These are phyloP conservation scores for Leptopilina clavipes DNA, from an alignment of 1,140 invertebrate species.

Conservation along the genomic window DNA sequence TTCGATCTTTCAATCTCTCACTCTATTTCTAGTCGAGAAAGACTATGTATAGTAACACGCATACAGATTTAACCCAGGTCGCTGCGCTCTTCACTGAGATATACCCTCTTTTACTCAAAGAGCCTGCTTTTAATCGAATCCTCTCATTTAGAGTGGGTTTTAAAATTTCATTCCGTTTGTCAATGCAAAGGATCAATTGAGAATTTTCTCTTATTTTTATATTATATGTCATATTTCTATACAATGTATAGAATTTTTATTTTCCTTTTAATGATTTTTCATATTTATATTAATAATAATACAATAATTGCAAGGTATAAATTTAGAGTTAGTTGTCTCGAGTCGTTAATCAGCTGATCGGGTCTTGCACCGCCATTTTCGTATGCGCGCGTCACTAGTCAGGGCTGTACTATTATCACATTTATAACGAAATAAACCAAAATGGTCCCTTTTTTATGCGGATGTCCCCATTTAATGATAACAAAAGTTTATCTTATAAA, in stretches of 20 bases:
- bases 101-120: constrained; percentile 21
- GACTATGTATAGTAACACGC: neutral
- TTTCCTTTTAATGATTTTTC: too few relatives aligned
- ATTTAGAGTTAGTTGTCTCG: too few relatives aligned
- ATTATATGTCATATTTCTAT: neutral
- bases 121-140: constrained; percentile 47
- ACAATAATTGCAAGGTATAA: too few relatives aligned
- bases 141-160: constrained; percentile 28
- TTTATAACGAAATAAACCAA: too few relatives aligned
- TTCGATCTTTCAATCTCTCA: constrained; percentile 44
- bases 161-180: neutral
- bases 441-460: too few relatives aligned
- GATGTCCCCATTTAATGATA: too few relatives aligned
- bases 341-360: too few relatives aligned
- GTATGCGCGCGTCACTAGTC: too few relatives aligned
- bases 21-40: constrained; percentile 18
- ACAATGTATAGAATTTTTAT: neutral
- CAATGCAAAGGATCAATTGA: neutral
- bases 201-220: neutral
- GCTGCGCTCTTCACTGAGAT: constrained; percentile 11
- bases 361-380: too few relatives aligned
- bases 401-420: too few relatives aligned
- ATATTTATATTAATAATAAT: too few relatives aligned
- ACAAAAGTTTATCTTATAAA: too few relatives aligned
- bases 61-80: constrained; percentile 3